These are phyloP conservation scores for Leiothrix lutea DNA, from an alignment of 2,113 vertebrate genomes.

Conservation along the genomic window DNA sequence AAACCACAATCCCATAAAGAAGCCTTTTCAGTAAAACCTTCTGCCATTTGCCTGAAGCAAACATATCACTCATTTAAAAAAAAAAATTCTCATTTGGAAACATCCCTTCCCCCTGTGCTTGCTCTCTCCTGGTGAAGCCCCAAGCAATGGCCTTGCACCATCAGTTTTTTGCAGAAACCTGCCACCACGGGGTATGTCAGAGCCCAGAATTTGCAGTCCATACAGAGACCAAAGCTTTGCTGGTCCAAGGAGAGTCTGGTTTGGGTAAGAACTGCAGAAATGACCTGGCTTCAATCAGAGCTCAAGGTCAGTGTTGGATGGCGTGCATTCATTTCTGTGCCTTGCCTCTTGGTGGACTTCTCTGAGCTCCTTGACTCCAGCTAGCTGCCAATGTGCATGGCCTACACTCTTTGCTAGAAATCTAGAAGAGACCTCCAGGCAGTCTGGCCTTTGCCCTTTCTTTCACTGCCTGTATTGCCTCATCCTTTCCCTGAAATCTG, in stretches of 20 bases:
- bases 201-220: neutral
- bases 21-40: slow-evolving; percentile 53
- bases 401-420: neutral
- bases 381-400: neutral
- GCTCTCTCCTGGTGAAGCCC: neutral
- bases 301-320: neutral
- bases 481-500: neutral
- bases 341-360: neutral
- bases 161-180: neutral
- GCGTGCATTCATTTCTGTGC: neutral
- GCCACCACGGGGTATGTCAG: neutral
- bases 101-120: neutral
- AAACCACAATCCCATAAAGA: slow-evolving; percentile 68
- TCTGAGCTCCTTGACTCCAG: neutral
- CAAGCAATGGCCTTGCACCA: neutral
- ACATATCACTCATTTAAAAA: slow-evolving; percentile 27
- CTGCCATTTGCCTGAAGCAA: slow-evolving; percentile 54
- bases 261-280: neutral
- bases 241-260: neutral
- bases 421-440: neutral
- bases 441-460: neutral
- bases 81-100: neutral
- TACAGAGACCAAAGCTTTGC: neutral
- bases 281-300: neutral
- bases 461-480: neutral